A percentile compares a stretch with the other conserved stretches of the same genome.
phyloP scores from a whole-genome alignment of 2,888 invertebrate genomes.

The Agrotis segetum region DNA sequence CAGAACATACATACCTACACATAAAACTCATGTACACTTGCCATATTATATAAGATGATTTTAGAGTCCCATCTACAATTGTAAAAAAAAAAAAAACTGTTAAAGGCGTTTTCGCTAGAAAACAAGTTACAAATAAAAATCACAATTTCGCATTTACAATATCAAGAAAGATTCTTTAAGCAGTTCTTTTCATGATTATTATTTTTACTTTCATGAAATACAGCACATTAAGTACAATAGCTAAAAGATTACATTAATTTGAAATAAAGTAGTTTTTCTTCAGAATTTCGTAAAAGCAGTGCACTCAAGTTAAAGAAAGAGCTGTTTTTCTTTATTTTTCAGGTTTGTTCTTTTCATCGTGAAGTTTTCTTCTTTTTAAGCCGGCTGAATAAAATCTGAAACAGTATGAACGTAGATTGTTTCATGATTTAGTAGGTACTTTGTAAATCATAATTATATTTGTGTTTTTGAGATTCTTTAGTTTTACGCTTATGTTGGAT shows the following conservation, averaged over 20 bases:
- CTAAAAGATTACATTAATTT: conserved; percentile 30
- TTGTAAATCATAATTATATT: not conserved
- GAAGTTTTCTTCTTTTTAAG: conserved; percentile 29
- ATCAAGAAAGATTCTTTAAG: too few species aligned
- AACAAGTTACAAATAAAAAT: too few species aligned
- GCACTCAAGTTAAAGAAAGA: conserved; percentile 23
- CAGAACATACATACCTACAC: too few species aligned
- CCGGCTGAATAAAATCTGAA: conserved; percentile 10
- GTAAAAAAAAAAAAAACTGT: too few species aligned
- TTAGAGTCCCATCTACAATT: too few species aligned
- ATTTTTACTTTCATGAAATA: not conserved
- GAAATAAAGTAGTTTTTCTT: conserved; percentile 15
- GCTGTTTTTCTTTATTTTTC: conserved; percentile 16
- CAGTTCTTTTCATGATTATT: not conserved
- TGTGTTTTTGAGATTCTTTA: not conserved
- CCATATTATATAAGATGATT: too few species aligned
- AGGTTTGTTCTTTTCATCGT: conserved; percentile 30
- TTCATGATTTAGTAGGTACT: not conserved
- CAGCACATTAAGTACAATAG: not conserved
- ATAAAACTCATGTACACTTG: too few species aligned
- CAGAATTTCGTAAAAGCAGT: conserved; percentile 24
- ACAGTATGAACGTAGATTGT: not conserved
- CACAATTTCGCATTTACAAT: too few species aligned
- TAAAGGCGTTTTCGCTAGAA: too few species aligned
- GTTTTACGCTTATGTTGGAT: too few species aligned